Percentiles rank a stretch among this genome's conserved stretches.
Evolutionary conservation across 2,113 vertebrate genomes (phyloP).

Genomic region (Neoarius graeffei): DNA sequence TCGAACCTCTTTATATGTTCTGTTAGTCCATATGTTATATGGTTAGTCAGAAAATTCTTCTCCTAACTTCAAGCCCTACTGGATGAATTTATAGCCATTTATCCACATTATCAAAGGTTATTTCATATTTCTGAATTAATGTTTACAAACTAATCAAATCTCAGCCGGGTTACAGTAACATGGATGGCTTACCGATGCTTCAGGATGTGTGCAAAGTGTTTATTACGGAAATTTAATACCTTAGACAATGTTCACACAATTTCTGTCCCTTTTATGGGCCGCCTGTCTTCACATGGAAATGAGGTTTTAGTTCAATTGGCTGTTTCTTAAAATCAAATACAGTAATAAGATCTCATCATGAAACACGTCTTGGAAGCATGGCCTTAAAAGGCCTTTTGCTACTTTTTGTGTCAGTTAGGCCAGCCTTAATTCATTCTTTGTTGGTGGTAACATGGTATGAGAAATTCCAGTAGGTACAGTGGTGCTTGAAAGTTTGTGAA

Average conservation of each 20-base stretch:
- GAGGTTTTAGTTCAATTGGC: background rate
- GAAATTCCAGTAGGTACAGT: too few species aligned
- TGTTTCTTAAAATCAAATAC: background rate
- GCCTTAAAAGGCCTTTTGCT: background rate
- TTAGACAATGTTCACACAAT: conserved; percentile 10
- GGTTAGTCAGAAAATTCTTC: background rate
- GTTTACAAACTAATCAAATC: conserved; percentile 21
- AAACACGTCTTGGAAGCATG: background rate
- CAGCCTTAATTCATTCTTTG: too few species aligned
- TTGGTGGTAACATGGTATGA: too few species aligned
- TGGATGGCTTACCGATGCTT: background rate
- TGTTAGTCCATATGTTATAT: background rate
- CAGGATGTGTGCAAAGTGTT: conserved; percentile 40
- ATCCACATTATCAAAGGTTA: conserved; percentile 27
- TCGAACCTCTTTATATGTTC: background rate
- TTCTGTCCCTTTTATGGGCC: conserved; percentile 12
- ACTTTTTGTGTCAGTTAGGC: background rate
- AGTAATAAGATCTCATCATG: background rate
- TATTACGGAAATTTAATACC: conserved; percentile 43
- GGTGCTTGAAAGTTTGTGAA: too few species aligned
- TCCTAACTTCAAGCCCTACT: background rate
- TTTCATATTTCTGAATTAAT: conserved; percentile 28
- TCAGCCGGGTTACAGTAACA: conserved; percentile 1
- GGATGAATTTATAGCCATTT: conserved; percentile 14
- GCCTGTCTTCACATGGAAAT: background rate